Evolutionary conservation across 2,113 vertebrate species (phyloP).

Genomic region (Pollimyrus isidori): DNA sequence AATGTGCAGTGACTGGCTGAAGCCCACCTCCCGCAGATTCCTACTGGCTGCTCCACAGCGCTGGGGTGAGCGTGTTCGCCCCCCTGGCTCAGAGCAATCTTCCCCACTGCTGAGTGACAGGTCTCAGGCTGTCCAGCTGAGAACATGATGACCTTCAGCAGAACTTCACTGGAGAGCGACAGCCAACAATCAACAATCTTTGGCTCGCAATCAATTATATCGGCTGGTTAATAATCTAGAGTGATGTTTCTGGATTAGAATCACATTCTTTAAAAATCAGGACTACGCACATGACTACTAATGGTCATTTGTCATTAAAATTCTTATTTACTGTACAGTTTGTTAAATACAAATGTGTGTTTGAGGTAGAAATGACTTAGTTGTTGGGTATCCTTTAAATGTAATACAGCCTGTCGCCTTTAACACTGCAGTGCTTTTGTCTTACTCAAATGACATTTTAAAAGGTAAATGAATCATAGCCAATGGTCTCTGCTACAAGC

Average conservation of each 20-base stretch:
- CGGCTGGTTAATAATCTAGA: background rate
- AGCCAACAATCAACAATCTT: background rate
- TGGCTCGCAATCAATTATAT: background rate
- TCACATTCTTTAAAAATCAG: background rate
- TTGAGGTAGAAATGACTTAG: background rate
- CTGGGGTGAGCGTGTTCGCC: background rate
- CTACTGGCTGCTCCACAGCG: background rate
- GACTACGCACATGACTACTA: background rate
- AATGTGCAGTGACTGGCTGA: background rate
- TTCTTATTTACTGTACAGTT: background rate
- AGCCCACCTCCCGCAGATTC: background rate
- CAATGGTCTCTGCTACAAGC: conserved; percentile 4
- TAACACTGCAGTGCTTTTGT: background rate
- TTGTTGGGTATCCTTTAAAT: conserved; percentile 3
- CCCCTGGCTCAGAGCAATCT: background rate
- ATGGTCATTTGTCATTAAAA: background rate
- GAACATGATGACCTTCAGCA: background rate
- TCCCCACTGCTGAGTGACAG: background rate
- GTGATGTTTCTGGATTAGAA: background rate
- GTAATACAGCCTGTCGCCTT: background rate
- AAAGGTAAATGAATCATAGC: conserved; percentile 12
- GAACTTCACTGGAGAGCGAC: background rate
- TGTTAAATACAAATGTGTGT: background rate
- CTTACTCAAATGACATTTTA: conserved; percentile 19
- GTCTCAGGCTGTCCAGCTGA: background rate